These are phyloP conservation scores for Turdus rufiventris DNA, from an alignment of 2,113 vertebrate genomes.

Conservation along the genomic window DNA sequence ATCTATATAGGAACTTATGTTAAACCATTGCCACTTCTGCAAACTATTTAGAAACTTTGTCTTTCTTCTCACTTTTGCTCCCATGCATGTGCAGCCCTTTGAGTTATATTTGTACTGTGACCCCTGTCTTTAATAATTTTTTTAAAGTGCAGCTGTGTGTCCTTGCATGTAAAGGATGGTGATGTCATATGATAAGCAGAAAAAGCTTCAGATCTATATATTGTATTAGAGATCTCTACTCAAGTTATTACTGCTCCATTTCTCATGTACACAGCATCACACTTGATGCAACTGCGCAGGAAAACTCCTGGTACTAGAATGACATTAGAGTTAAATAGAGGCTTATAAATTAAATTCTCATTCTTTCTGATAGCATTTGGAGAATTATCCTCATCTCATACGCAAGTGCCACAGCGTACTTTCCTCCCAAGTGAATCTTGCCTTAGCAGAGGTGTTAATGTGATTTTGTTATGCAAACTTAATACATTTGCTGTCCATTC, in stretches of 20 bases:
- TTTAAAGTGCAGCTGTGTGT: not conserved
- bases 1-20: not conserved
- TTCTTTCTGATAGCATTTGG: not conserved
- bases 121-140: not conserved
- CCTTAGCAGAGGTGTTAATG: not conserved
- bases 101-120: not conserved
- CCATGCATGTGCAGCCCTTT: not conserved
- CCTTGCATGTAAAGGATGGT: accelerated
- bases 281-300: not conserved
- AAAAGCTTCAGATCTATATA: not conserved
- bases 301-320: not conserved
- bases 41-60: not conserved
- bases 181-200: not conserved
- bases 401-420: not conserved
- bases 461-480: not conserved
- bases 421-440: not conserved
- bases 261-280: not conserved
- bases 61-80: not conserved
- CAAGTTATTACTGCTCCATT: not conserved
- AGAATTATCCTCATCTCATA: not conserved
- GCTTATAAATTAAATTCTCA: not conserved
- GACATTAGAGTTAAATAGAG: not conserved
- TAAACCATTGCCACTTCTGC: not conserved
- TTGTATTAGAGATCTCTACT: not conserved
- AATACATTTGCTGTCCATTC: not conserved